Conservation (phyloP, 2,113 vertebrate species). For the Dissostichus mawsoni region DNA sequence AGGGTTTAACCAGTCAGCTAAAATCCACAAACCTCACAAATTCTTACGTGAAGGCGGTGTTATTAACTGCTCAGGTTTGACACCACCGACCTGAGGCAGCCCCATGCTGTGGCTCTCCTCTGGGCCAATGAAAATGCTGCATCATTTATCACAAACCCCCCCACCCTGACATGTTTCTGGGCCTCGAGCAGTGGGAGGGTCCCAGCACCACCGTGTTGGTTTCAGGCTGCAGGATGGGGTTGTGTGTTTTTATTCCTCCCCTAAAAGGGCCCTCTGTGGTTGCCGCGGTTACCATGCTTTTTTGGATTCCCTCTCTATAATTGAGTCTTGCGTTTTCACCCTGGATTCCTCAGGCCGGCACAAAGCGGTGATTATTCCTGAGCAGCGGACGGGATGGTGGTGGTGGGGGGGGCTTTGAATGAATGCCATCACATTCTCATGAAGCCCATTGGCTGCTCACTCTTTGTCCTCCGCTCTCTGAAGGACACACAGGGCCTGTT, state of each 20-base stretch:
- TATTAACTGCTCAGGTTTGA: not conserved
- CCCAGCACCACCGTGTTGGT: not conserved
- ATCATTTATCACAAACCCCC: slow-evolving; percentile 24
- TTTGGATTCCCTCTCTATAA: slow-evolving; percentile 76
- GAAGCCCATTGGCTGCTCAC: slow-evolving; percentile 65
- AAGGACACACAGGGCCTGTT: slow-evolving; percentile 29
- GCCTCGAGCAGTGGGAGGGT: not conserved
- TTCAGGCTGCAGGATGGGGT: slow-evolving; percentile 44
- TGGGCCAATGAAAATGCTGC: not conserved
- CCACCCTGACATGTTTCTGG: slow-evolving; percentile 24
- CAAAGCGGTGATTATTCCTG: slow-evolving; percentile 87
- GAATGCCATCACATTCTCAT: slow-evolving; percentile 82
- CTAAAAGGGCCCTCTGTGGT: slow-evolving; percentile 71
- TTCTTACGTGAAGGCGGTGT: not conserved
- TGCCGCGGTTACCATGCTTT: slow-evolving; percentile 77
- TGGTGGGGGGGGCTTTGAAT: slow-evolving; percentile 54
- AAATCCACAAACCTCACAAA: not conserved
- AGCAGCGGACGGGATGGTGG: slow-evolving; percentile 52
- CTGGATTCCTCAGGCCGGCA: slow-evolving; percentile 79
- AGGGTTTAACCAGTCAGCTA: not conserved
- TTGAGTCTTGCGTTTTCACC: slow-evolving; percentile 73
- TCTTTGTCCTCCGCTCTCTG: slow-evolving; percentile 38
- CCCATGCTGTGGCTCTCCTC: not conserved
- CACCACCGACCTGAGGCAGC: not conserved
- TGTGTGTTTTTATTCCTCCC: slow-evolving; percentile 58